These are phyloP conservation scores for Plagiodera versicolora DNA, from an alignment of 2,888 invertebrate species.

Conservation along the genomic window DNA sequence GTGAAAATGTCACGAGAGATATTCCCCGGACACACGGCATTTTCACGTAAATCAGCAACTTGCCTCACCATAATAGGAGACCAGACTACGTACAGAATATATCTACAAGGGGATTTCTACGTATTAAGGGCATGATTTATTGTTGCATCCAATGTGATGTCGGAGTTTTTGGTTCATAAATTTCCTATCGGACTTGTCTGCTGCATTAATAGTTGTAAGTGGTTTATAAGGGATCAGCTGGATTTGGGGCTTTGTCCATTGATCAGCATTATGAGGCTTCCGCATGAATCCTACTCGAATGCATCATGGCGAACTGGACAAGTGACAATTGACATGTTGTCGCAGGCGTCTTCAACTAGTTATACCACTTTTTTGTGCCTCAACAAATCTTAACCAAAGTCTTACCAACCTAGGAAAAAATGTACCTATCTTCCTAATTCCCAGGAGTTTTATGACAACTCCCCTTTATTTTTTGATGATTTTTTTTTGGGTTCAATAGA, in stretches of 20 bases:
- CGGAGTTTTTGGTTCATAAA: neutral
- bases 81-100: slow-evolving; percentile 28
- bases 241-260: neutral
- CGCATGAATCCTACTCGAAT: too few relatives aligned
- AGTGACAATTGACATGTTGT: too few relatives aligned
- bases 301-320: too few relatives aligned
- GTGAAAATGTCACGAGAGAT: slow-evolving; percentile 41
- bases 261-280: neutral
- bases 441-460: too few relatives aligned
- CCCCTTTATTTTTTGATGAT: too few relatives aligned
- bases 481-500: too few relatives aligned
- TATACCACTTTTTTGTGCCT: too few relatives aligned
- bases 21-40: slow-evolving; percentile 31
- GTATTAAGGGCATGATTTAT: slow-evolving; percentile 15
- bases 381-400: too few relatives aligned
- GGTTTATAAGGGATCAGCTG: neutral
- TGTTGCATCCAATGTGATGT: neutral
- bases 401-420: too few relatives aligned
- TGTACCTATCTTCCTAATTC: too few relatives aligned
- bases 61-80: slow-evolving; percentile 30
- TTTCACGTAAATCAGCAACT: slow-evolving; percentile 36
- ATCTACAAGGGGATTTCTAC: slow-evolving; percentile 34
- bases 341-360: too few relatives aligned
- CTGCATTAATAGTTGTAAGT: neutral
- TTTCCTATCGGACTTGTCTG: neutral